phyloP scores from a whole-genome alignment of 2,888 invertebrate species.

The Drosophila rubida region DNA sequence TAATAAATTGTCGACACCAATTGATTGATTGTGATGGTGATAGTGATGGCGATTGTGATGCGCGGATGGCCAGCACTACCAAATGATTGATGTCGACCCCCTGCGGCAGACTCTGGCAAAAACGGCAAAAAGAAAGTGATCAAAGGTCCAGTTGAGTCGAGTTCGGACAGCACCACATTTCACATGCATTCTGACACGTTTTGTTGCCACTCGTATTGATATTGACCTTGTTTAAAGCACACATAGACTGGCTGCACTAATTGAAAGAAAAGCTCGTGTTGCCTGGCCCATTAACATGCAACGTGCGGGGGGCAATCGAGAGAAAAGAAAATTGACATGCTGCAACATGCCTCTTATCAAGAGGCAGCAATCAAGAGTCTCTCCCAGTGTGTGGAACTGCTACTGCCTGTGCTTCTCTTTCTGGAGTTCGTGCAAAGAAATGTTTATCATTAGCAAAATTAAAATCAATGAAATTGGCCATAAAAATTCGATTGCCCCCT shows the following conservation, averaged over 20 bases:
- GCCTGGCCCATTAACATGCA: constrained; percentile 59
- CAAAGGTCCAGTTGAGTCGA: constrained; percentile 30
- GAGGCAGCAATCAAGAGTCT: constrained; percentile 35
- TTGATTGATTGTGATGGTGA: constrained; percentile 31
- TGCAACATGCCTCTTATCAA: constrained; percentile 61
- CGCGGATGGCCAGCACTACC: neutral
- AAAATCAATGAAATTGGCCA: constrained; percentile 78
- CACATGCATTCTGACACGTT: constrained; percentile 77
- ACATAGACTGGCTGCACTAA: constrained; percentile 41
- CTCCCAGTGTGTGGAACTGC: neutral
- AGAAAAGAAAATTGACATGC: constrained; percentile 72
- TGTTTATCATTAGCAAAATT: constrained; percentile 78
- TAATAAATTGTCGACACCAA: constrained; percentile 54
- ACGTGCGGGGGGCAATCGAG: constrained; percentile 26
- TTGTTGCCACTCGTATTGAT: constrained; percentile 72
- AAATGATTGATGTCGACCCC: constrained; percentile 35
- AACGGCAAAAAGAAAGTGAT: constrained; percentile 61
- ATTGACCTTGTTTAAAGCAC: constrained; percentile 84
- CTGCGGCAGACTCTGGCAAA: neutral
- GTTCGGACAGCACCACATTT: constrained; percentile 13
- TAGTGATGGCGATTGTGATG: constrained; percentile 12
- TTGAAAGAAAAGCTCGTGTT: constrained; percentile 61
- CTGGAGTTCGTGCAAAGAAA: constrained; percentile 66
- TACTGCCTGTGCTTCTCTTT: constrained; percentile 5
- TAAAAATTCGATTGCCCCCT: constrained; percentile 65